These are phyloP conservation scores for Drosophila paracracens DNA, from an alignment of 2,888 invertebrate species.

Conservation along the genomic window DNA sequence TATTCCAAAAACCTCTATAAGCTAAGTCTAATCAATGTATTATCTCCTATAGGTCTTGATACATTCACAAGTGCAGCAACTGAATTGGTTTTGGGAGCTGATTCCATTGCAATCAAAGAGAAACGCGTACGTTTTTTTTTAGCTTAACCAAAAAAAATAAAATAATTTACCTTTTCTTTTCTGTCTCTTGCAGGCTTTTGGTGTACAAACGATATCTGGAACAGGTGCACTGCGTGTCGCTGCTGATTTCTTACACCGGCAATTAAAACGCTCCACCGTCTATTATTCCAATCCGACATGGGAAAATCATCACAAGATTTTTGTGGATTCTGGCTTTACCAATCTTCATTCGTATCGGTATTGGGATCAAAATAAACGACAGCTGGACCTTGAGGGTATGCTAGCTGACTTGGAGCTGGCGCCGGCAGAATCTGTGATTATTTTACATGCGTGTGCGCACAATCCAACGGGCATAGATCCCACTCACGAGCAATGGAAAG, in stretches of 20 bases:
- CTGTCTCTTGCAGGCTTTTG: constrained; percentile 88
- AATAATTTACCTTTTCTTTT: background rate
- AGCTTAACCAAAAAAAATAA: background rate
- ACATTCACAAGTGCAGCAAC: constrained; percentile 91
- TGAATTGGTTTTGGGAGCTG: constrained; percentile 93
- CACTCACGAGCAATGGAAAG: constrained; percentile 95
- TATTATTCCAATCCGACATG: constrained; percentile 98
- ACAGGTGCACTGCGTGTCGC: constrained; percentile 96
- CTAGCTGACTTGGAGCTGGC: constrained; percentile 92
- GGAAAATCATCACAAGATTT: constrained; percentile 97
- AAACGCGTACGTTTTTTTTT: constrained; percentile 87
- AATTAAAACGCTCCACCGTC: constrained; percentile 89
- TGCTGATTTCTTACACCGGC: constrained; percentile 93
- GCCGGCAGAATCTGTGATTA: constrained; percentile 93
- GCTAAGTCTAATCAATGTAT: background rate
- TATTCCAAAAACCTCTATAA: background rate
- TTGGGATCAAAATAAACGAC: constrained; percentile 89
- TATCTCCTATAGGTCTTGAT: constrained; percentile 87
- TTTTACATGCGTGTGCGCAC: constrained; percentile 98
- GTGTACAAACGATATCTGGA: constrained; percentile 96
- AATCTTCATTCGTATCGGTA: constrained; percentile 94
- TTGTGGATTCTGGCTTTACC: constrained; percentile 93
- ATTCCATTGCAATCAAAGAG: constrained; percentile 89
- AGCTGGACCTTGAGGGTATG: constrained; percentile 85
- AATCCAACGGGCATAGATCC: constrained; percentile 99